Evolutionary conservation across 2,113 vertebrate species (phyloP).

Genomic region (Setophaga kirtlandii): DNA sequence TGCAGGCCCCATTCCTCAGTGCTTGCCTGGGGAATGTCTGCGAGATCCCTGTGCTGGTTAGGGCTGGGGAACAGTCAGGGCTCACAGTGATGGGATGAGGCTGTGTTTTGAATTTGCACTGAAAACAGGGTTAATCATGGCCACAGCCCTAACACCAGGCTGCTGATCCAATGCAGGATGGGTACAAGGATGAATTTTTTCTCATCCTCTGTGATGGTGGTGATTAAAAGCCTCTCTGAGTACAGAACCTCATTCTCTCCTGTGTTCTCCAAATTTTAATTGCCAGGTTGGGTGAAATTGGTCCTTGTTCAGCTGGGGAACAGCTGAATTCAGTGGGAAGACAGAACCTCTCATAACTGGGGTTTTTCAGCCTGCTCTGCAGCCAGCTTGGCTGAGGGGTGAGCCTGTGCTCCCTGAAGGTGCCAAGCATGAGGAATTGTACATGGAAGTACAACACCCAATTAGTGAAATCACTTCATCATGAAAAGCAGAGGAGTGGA

Average conservation of each 20-base stretch:
- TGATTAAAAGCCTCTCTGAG: not conserved
- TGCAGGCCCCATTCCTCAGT: not conserved
- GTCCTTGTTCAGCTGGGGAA: not conserved
- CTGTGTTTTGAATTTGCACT: not conserved
- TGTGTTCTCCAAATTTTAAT: not conserved
- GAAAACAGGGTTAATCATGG: not conserved
- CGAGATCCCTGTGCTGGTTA: not conserved
- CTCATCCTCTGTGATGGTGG: not conserved
- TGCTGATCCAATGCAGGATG: not conserved
- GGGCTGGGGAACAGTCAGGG: not conserved
- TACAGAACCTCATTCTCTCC: not conserved
- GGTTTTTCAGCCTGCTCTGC: not conserved
- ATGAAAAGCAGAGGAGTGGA: slow-evolving; percentile 45
- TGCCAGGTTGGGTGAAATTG: not conserved
- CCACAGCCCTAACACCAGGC: not conserved
- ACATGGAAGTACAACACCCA: slow-evolving; percentile 5
- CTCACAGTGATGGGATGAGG: not conserved
- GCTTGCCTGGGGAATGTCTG: not conserved
- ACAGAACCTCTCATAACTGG: not conserved
- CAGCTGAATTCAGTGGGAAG: not conserved
- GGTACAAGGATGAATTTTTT: not conserved
- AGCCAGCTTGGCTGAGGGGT: slow-evolving; percentile 5
- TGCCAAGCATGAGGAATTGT: not conserved
- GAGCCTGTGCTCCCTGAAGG: not conserved
- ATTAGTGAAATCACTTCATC: slow-evolving; percentile 36